phyloP scores from a whole-genome alignment of 2,113 vertebrate genomes.

The Onychostoma macrolepis region DNA sequence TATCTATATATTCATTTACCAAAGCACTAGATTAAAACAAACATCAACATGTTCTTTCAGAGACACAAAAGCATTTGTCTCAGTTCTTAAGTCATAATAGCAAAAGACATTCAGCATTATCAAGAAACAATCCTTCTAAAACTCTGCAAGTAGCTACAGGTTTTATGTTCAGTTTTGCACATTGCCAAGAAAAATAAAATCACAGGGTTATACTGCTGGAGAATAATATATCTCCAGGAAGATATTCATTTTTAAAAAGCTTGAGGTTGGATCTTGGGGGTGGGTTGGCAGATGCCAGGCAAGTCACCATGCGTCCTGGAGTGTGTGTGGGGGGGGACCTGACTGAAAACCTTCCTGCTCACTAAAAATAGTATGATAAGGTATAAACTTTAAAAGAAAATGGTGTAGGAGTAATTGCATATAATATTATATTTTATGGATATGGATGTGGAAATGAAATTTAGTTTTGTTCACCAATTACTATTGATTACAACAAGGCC shows the following conservation, averaged over 20 bases:
- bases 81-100: not conserved
- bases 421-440: not conserved
- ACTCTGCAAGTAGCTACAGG: slow-evolving; percentile 57
- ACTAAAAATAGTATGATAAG: not conserved
- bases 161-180: not conserved
- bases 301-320: not conserved
- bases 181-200: slow-evolving; percentile 15
- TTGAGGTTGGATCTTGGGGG: not conserved
- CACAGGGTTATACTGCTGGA: not conserved
- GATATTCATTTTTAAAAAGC: not conserved
- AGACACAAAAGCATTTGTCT: not conserved
- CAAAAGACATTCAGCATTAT: not conserved
- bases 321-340: not conserved
- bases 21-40: not conserved
- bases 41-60: not conserved
- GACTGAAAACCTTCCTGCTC: not conserved
- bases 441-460: not conserved
- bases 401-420: not conserved
- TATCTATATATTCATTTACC: not conserved
- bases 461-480: not conserved
- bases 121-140: not conserved
- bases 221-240: not conserved
- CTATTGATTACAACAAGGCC: not conserved
- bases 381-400: too few species aligned
- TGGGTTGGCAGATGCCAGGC: not conserved